Conservation (phyloP, 2,888 invertebrate species). For the Anaspis maculata region DNA sequence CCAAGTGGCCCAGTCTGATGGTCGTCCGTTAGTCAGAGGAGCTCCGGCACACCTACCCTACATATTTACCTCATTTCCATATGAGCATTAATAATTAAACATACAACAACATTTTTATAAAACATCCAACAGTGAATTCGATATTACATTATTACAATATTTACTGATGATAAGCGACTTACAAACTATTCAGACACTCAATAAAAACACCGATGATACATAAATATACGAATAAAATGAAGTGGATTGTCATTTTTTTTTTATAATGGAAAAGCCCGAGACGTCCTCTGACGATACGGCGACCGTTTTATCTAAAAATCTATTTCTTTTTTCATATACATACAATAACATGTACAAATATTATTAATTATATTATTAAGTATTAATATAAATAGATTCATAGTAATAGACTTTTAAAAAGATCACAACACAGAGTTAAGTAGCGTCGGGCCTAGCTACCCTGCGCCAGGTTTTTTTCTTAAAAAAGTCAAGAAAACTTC, state of each 20-base stretch:
- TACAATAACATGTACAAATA: conserved; percentile 44
- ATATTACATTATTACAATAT: conserved; percentile 14
- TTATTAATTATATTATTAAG: too few species aligned
- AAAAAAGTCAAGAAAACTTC: conserved; percentile 25
- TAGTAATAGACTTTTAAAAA: conserved; percentile 46
- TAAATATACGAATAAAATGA: conserved; percentile 35
- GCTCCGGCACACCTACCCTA: conserved; percentile 22
- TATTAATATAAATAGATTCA: conserved; percentile 43
- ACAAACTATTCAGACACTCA: conserved; percentile 33
- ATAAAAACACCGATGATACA: conserved; percentile 35
- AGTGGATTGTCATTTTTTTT: conserved; percentile 40
- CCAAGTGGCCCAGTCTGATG: conserved; percentile 36
- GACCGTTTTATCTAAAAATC: too few species aligned
- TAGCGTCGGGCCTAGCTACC: conserved; percentile 18
- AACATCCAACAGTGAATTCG: conserved; percentile 32
- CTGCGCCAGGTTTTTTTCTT: too few species aligned
- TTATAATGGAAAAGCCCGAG: conserved; percentile 29
- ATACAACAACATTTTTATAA: conserved; percentile 10
- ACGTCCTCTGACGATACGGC: conserved; percentile 21
- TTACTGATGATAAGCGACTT: conserved; percentile 29
- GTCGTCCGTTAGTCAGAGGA: conserved; percentile 25
- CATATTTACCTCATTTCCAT: too few species aligned
- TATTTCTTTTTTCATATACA: conserved; percentile 31
- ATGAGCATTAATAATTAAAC: too few species aligned
- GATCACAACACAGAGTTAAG: conserved; percentile 46